Evolutionary conservation across 2,888 invertebrate genomes (phyloP).

Genomic region (Eupeodes luniger): DNA sequence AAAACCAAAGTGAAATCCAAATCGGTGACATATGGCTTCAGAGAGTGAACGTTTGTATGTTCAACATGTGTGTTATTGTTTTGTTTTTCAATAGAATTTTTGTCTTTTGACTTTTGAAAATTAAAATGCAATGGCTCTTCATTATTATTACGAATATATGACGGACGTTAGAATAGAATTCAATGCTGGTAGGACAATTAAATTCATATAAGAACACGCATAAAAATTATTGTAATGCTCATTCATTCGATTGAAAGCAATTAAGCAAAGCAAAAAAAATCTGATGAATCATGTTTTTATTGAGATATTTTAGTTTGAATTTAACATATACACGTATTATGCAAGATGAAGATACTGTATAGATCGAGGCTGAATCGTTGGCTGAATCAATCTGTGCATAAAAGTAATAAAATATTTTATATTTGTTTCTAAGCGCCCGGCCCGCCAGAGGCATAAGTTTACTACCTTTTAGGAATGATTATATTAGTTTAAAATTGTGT

Average conservation of each 20-base stretch:
- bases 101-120: constrained; percentile 46
- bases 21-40: constrained; percentile 62
- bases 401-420: constrained; percentile 25
- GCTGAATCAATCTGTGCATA: constrained; percentile 19
- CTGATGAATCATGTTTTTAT: constrained; percentile 23
- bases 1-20: constrained; percentile 63
- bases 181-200: constrained; percentile 41
- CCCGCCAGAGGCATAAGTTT: neutral
- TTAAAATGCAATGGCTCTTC: constrained; percentile 4
- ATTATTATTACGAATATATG: neutral
- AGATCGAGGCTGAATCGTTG: neutral
- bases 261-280: constrained; percentile 6
- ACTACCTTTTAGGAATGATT: neutral
- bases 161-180: constrained; percentile 37
- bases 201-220: constrained; percentile 25
- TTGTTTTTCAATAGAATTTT: constrained; percentile 37
- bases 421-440: neutral
- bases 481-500: constrained; percentile 2
- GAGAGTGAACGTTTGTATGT: constrained; percentile 43
- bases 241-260: constrained; percentile 35
- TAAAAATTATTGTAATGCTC: constrained; percentile 32
- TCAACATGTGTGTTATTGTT: constrained; percentile 50
- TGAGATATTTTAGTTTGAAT: neutral
- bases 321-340: neutral
- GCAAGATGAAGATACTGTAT: neutral